Percentiles rank a stretch among this genome's conserved stretches.
phyloP scores from a whole-genome alignment of 2,888 invertebrate species.

The Hoplodrina blanda region DNA sequence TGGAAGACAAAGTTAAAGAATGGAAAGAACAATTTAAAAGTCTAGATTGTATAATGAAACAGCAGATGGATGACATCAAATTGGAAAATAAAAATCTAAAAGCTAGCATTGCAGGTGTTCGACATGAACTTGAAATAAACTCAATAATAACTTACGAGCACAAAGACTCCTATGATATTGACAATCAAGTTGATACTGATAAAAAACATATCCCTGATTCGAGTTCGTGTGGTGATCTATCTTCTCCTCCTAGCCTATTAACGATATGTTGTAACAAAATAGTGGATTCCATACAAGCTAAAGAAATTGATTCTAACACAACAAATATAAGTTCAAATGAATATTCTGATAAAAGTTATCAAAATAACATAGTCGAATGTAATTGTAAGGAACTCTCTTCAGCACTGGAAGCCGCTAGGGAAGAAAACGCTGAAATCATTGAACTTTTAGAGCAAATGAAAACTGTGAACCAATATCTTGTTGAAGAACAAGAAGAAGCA shows the following conservation, averaged over 20 bases:
- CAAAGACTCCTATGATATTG: slow-evolving; percentile 39
- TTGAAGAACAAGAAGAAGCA: slow-evolving; percentile 76
- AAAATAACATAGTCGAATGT: slow-evolving; percentile 60
- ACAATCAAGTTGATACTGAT: slow-evolving; percentile 25
- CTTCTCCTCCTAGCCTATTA: slow-evolving; percentile 79
- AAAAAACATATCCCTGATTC: slow-evolving; percentile 13
- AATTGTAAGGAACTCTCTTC: slow-evolving; percentile 66
- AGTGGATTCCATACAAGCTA: slow-evolving; percentile 72
- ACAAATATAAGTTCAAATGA: slow-evolving; percentile 63
- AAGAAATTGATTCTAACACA: slow-evolving; percentile 66
- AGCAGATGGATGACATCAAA: slow-evolving; percentile 72
- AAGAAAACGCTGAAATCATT: slow-evolving; percentile 73
- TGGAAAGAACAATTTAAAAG: slow-evolving; percentile 74
- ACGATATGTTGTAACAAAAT: slow-evolving; percentile 82
- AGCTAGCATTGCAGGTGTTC: slow-evolving; percentile 47
- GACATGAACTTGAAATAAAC: slow-evolving; percentile 31
- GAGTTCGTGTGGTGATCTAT: slow-evolving; percentile 52
- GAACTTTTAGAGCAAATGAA: slow-evolving; percentile 69
- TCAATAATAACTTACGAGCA: slow-evolving; percentile 35
- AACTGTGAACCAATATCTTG: slow-evolving; percentile 70
- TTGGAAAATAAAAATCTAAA: slow-evolving; percentile 75
- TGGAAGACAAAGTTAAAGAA: slow-evolving; percentile 73
- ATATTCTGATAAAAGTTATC: slow-evolving; percentile 46
- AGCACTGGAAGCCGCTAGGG: slow-evolving; percentile 62
- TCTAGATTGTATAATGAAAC: slow-evolving; percentile 71